Evolutionary conservation across 2,797 vertebrate genomes (phyloP).

Genomic region (Falco novaeseelandiae): DNA sequence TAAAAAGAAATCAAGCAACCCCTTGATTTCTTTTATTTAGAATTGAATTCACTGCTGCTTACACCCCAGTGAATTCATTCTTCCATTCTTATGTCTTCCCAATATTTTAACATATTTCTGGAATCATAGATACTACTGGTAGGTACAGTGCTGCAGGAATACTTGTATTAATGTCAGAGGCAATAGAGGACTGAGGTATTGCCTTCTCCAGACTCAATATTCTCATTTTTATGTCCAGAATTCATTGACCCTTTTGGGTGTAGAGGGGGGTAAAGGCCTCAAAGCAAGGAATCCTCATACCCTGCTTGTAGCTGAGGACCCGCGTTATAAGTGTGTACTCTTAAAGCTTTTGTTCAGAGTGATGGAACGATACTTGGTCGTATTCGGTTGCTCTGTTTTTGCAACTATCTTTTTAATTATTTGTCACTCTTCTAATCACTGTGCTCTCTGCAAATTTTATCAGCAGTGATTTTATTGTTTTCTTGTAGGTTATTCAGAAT

Average conservation of each 20-base stretch:
- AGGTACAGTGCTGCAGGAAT: neutral
- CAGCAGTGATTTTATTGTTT: neutral
- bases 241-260: neutral
- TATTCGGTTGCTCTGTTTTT: neutral
- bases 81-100: neutral
- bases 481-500: neutral
- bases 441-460: neutral
- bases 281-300: neutral
- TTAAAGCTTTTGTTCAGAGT: neutral
- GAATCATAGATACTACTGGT: neutral
- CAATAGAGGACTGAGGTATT: neutral
- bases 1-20: neutral
- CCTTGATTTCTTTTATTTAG: neutral
- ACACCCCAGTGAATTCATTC: neutral
- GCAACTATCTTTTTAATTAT: neutral
- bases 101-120: neutral
- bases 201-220: neutral
- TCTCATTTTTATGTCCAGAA: neutral
- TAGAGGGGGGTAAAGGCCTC: neutral
- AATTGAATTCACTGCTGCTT: neutral
- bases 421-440: neutral
- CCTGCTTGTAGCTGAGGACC: neutral
- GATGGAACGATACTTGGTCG: neutral
- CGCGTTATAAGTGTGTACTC: fast-evolving
- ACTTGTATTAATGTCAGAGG: neutral